Conservation (phyloP, 2,113 vertebrate genomes). For the Microtus richardsoni region DNA sequence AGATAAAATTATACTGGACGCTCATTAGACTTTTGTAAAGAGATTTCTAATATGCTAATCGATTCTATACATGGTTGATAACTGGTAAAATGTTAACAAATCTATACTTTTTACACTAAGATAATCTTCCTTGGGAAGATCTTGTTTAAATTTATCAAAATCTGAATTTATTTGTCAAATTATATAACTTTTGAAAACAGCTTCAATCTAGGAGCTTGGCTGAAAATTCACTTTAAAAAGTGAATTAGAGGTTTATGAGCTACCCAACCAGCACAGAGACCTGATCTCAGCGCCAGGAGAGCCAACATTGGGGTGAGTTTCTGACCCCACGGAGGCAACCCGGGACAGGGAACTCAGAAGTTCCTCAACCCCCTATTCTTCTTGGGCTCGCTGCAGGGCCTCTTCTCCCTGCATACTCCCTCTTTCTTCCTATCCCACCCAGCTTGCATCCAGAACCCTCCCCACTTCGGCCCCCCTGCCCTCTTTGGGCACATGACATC, state of each 20-base stretch:
- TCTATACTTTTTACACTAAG: neutral
- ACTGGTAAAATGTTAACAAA: conserved; percentile 10
- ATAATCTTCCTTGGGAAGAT: neutral
- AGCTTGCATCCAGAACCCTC: too few species aligned
- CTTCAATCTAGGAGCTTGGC: neutral
- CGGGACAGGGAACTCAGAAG: too few species aligned
- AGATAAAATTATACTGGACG: conserved; percentile 20
- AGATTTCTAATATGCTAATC: conserved; percentile 42
- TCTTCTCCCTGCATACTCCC: too few species aligned
- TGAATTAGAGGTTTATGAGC: neutral
- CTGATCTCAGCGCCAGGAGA: too few species aligned
- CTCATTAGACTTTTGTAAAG: neutral
- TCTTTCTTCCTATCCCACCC: too few species aligned
- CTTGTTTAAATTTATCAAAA: neutral
- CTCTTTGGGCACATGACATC: too few species aligned
- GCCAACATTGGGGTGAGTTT: too few species aligned
- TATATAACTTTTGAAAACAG: neutral
- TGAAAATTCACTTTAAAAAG: neutral
- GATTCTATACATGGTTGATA: neutral
- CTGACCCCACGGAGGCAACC: too few species aligned
- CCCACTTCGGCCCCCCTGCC: too few species aligned
- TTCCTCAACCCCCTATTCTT: too few species aligned
- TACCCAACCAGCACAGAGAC: too few species aligned
- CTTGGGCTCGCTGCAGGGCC: too few species aligned
- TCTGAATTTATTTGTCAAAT: conserved; percentile 41